These are phyloP conservation scores for Pogonomyrmex barbatus DNA, from an alignment of 1,140 invertebrate genomes.

Conservation along the genomic window DNA sequence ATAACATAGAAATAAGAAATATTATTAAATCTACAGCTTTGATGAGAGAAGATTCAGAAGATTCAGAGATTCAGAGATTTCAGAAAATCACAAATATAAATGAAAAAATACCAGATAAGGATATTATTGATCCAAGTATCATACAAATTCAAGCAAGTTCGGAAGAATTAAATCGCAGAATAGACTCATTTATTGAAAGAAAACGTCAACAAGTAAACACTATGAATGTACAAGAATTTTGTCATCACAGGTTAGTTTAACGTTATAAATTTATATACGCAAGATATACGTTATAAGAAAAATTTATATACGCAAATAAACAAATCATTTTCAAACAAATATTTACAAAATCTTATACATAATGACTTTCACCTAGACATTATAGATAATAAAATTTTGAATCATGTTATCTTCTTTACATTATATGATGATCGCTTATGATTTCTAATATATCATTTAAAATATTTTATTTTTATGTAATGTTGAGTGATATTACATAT, in stretches of 20 bases:
- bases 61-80: no score
- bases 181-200: constrained; percentile 88
- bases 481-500: no score
- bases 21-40: neutral
- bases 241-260: constrained; percentile 80
- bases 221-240: constrained; percentile 90
- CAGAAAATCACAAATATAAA: neutral
- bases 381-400: no score
- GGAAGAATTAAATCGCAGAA: constrained; percentile 87
- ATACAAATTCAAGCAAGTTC: constrained; percentile 88
- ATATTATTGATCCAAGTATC: constrained; percentile 83
- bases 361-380: no score
- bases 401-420: no score
- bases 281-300: neutral
- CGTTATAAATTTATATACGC: neutral
- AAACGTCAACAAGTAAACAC: constrained; percentile 89
- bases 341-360: no score
- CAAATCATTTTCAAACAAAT: neutral
- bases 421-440: no score
- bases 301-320: constrained; percentile 15
- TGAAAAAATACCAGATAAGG: constrained; percentile 25
- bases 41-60: neutral
- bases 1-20: neutral
- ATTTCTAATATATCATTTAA: no score
- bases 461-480: no score